A percentile compares a stretch with the other conserved stretches of the same genome.
Evolutionary conservation across 2,888 invertebrate species (phyloP).

Genomic region (Drosophila quinaria): DNA sequence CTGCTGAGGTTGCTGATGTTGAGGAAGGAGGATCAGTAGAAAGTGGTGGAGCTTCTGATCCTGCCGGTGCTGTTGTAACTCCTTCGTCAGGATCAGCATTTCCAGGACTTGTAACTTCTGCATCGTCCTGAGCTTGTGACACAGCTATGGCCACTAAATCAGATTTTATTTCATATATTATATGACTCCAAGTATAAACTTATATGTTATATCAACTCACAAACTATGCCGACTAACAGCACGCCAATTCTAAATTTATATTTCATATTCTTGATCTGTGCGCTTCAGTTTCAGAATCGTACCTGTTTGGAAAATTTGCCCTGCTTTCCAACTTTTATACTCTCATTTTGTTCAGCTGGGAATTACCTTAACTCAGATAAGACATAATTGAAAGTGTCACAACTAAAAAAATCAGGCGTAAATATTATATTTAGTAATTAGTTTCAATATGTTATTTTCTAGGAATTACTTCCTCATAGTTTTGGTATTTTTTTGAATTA

Average conservation of each 20-base stretch:
- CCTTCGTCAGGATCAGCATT: no score
- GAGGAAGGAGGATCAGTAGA: background rate
- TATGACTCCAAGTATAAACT: background rate
- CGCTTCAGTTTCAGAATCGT: background rate
- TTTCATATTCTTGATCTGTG: constrained; percentile 5
- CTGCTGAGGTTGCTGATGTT: background rate
- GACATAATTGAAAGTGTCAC: constrained; percentile 40
- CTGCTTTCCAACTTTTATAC: constrained; percentile 27
- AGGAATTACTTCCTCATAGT: constrained; percentile 4
- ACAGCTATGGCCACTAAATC: background rate
- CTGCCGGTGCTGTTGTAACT: background rate
- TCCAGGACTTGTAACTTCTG: no score
- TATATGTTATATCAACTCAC: constrained; percentile 16
- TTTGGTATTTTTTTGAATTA: constrained; percentile 1
- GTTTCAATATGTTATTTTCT: constrained; percentile 1
- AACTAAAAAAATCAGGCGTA: constrained; percentile 1
- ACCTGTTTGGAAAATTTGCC: constrained; percentile 3
- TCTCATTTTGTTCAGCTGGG: background rate
- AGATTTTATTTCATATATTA: background rate
- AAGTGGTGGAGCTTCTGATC: background rate
- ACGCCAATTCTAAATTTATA: background rate
- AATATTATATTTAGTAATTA: background rate
- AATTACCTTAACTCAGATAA: constrained; percentile 30
- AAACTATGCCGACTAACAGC: constrained; percentile 14
- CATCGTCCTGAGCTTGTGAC: background rate